phyloP scores from a whole-genome alignment of 2,797 vertebrate species.

The Artibeus jamaicensis region DNA sequence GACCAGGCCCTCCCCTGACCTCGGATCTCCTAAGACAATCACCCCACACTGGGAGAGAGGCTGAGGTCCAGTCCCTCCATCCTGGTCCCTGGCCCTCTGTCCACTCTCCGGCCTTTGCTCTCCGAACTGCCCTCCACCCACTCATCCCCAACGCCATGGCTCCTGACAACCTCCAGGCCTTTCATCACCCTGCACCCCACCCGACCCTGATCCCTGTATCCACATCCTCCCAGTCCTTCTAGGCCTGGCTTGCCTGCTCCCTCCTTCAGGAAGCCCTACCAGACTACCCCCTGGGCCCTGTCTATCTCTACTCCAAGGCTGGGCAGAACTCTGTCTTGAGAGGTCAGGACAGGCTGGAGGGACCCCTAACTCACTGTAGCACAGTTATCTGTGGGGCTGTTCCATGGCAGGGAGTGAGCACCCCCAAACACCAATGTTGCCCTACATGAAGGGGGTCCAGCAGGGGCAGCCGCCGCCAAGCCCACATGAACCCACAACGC shows the following conservation, averaged over 20 bases:
- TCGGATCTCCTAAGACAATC: background rate
- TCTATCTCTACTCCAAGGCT: background rate
- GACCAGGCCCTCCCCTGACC: background rate
- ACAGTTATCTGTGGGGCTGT: background rate
- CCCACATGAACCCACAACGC: background rate
- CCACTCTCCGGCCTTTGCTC: background rate
- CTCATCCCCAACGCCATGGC: background rate
- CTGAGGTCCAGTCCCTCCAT: background rate
- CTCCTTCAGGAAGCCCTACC: background rate
- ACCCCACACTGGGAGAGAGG: background rate
- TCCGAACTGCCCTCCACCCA: background rate
- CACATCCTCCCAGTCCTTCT: background rate
- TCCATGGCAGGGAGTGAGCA: background rate
- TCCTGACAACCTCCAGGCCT: background rate
- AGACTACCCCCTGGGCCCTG: background rate
- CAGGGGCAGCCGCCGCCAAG: background rate
- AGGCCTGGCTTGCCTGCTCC: background rate
- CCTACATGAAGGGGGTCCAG: background rate
- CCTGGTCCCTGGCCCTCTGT: too few relatives aligned
- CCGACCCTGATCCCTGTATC: background rate
- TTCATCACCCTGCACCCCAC: rapidly evolving
- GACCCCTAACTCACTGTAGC: background rate
- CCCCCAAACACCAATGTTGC: background rate
- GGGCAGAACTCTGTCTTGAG: background rate
- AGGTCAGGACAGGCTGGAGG: background rate